Percentiles rank a stretch among this genome's conserved stretches.
These are phyloP conservation scores for Anguilla obscura DNA, from an alignment of 2,797 vertebrate genomes.

Conservation along the genomic window DNA sequence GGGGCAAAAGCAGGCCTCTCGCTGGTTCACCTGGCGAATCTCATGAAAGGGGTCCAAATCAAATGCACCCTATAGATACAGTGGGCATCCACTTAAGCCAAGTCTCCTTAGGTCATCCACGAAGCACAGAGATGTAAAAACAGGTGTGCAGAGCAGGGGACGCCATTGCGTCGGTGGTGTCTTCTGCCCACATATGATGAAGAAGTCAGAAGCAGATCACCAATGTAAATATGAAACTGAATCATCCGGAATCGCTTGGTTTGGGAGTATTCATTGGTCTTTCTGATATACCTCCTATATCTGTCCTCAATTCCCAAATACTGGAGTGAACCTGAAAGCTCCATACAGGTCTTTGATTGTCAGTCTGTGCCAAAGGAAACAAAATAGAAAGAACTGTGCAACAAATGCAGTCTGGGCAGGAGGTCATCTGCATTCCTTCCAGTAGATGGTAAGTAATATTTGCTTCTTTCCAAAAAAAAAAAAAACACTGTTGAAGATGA, in stretches of 20 bases:
- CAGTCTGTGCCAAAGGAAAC: background rate
- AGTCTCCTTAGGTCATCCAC: background rate
- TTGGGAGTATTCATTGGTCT: background rate
- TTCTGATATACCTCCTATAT: background rate
- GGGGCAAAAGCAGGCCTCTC: background rate
- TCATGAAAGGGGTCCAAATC: background rate
- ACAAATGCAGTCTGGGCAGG: background rate
- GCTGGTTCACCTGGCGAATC: background rate
- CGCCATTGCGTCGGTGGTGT: background rate
- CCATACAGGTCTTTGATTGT: background rate
- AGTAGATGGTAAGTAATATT: background rate
- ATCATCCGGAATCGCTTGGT: background rate
- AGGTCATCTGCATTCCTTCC: background rate
- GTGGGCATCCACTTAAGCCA: background rate
- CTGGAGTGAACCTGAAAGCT: background rate
- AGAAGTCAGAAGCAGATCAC: background rate
- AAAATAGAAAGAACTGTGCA: background rate
- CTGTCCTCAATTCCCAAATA: background rate
- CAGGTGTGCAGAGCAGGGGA: background rate
- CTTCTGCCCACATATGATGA: background rate
- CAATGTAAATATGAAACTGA: background rate
- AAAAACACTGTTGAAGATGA: too few relatives aligned
- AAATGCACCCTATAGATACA: background rate
- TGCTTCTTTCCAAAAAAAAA: too few relatives aligned
- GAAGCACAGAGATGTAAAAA: background rate